phyloP scores from a whole-genome alignment of 2,797 vertebrate genomes.

The Lagodon rhomboides region DNA sequence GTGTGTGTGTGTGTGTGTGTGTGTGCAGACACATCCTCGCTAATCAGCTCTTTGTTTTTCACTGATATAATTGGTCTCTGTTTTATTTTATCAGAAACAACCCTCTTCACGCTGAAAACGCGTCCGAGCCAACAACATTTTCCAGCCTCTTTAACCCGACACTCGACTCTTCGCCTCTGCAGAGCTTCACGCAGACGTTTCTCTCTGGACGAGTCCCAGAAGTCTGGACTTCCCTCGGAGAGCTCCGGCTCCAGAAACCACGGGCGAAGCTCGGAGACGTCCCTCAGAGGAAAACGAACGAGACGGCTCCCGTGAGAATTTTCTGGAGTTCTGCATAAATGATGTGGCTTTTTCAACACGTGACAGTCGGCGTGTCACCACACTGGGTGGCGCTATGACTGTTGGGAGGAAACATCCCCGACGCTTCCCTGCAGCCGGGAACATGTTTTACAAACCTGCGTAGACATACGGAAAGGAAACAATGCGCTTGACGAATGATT shows the following conservation, averaged over 20 bases:
- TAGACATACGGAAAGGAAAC: not conserved
- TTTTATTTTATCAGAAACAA: conserved; percentile 26
- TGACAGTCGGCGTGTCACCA: conserved; percentile 42
- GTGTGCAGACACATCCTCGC: conserved; percentile 1
- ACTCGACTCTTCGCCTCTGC: conserved; percentile 13
- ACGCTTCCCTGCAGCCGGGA: not conserved
- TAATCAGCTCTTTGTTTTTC: conserved; percentile 27
- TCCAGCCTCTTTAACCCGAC: conserved; percentile 11
- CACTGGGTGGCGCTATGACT: conserved; percentile 46
- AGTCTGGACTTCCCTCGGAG: conserved; percentile 41
- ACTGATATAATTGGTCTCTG: conserved; percentile 21
- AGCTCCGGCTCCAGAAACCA: conserved; percentile 11
- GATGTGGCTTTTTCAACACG: conserved; percentile 50
- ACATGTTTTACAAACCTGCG: not conserved
- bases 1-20: conserved; percentile 6
- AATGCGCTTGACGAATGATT: too few relatives aligned
- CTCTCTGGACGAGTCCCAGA: conserved; percentile 40
- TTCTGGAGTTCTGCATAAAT: conserved; percentile 34
- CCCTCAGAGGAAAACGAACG: conserved; percentile 15
- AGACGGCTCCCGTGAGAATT: conserved; percentile 45
- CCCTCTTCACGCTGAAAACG: conserved; percentile 16
- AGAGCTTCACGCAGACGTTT: conserved; percentile 24
- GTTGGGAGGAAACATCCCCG: conserved; percentile 2
- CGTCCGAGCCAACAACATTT: not conserved
- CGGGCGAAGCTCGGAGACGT: conserved; percentile 25